phyloP scores from a whole-genome alignment of 2,113 vertebrate genomes.

The Megatriorchis doriae region DNA sequence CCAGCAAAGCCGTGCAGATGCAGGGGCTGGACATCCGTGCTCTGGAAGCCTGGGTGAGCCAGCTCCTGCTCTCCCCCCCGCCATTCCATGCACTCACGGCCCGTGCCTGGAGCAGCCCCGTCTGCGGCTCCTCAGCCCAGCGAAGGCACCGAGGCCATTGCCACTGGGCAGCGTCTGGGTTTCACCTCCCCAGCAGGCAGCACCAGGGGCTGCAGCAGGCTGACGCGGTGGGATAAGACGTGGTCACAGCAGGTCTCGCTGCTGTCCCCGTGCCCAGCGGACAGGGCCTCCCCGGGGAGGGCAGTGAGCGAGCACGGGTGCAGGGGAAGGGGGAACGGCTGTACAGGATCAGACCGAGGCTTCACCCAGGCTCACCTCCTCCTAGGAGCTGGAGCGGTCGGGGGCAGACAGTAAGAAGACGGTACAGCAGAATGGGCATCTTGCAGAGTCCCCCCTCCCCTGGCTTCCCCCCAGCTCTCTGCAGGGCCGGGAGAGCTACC shows the following conservation, averaged over 20 bases:
- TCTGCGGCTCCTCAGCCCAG: background rate
- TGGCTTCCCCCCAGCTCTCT: background rate
- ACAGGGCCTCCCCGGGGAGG: background rate
- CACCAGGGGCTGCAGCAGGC: background rate
- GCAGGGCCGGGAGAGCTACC: rapidly evolving
- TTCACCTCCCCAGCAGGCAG: background rate
- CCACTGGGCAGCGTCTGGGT: background rate
- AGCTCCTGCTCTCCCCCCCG: background rate
- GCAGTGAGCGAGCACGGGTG: background rate
- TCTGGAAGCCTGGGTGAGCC: rapidly evolving
- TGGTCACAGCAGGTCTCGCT: background rate
- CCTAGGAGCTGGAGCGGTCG: background rate
- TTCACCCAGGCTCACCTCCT: background rate
- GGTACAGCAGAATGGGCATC: background rate
- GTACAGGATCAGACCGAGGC: background rate
- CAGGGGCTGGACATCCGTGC: background rate
- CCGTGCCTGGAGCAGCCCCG: background rate
- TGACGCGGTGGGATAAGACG: rapidly evolving
- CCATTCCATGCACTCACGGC: rapidly evolving
- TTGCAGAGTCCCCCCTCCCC: too few species aligned
- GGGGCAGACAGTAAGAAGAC: background rate
- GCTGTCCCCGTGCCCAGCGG: background rate
- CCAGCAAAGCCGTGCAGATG: rapidly evolving
- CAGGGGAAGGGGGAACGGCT: background rate
- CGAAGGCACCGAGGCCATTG: background rate